phyloP scores from a whole-genome alignment of 2,888 invertebrate genomes.

The Philhelius pedissequus region DNA sequence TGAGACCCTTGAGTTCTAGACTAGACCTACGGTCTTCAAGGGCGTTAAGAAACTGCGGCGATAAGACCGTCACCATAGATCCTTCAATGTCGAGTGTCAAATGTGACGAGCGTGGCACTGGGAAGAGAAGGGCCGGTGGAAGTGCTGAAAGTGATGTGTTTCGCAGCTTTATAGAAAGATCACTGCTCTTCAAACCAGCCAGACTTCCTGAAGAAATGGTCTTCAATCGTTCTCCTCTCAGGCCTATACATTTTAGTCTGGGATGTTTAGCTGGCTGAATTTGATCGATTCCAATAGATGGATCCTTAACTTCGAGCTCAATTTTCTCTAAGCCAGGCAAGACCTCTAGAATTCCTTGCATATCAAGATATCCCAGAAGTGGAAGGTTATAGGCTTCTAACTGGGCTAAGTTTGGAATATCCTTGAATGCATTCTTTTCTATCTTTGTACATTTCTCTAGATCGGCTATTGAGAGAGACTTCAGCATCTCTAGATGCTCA shows the following conservation, averaged over 20 bases:
- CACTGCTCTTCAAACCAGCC: constrained; percentile 88
- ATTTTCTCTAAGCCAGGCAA: constrained; percentile 86
- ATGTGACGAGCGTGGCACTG: constrained; percentile 91
- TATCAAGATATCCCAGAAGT: constrained; percentile 89
- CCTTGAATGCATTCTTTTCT: constrained; percentile 89
- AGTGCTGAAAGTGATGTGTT: constrained; percentile 89
- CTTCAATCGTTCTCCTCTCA: constrained; percentile 87
- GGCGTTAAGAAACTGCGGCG: constrained; percentile 88
- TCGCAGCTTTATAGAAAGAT: constrained; percentile 86
- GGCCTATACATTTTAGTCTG: constrained; percentile 85
- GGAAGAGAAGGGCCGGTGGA: constrained; percentile 91
- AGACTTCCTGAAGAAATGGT: constrained; percentile 90
- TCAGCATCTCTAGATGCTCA: constrained; percentile 84
- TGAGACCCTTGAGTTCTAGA: constrained; percentile 86
- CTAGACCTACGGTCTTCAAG: constrained; percentile 90
- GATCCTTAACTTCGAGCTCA: constrained; percentile 92
- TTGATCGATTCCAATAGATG: constrained; percentile 89
- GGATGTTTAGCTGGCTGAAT: constrained; percentile 89
- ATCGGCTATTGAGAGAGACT: constrained; percentile 83
- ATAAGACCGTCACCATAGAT: constrained; percentile 87
- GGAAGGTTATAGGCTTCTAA: constrained; percentile 88
- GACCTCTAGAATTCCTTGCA: constrained; percentile 89
- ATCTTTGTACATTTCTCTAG: constrained; percentile 86
- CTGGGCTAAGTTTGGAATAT: constrained; percentile 84
- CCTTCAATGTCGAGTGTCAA: constrained; percentile 89